These are phyloP conservation scores for Scaptomyza parva DNA, from an alignment of 2,888 invertebrate genomes.

Conservation along the genomic window DNA sequence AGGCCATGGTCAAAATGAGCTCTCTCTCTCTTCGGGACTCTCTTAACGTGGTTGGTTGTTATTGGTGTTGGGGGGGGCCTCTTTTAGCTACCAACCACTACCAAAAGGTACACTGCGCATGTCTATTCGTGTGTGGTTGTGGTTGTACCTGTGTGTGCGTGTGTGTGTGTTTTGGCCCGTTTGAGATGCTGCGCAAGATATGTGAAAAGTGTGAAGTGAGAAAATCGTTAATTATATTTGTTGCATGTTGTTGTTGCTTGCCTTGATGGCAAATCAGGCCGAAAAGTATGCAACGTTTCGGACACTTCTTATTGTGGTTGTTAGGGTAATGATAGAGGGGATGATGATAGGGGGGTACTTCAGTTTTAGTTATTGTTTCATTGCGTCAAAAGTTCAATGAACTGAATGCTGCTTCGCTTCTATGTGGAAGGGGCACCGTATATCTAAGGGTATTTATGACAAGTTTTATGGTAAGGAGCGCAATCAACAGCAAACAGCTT, in stretches of 20 bases:
- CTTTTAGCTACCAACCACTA: constrained; percentile 54
- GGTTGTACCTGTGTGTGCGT: constrained; percentile 19
- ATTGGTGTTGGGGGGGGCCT: constrained; percentile 30
- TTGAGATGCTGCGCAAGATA: constrained; percentile 65
- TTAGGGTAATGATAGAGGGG: constrained; percentile 26
- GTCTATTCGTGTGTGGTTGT: constrained; percentile 40
- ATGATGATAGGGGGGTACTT: constrained; percentile 3
- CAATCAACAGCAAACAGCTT: constrained; percentile 11
- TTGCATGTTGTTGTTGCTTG: constrained; percentile 24
- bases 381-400: constrained; percentile 51
- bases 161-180: constrained; percentile 44
- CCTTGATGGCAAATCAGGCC: constrained; percentile 41
- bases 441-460: constrained; percentile 20
- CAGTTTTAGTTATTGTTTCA: constrained; percentile 29
- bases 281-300: constrained; percentile 60
- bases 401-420: constrained; percentile 23
- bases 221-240: constrained; percentile 73
- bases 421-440: neutral
- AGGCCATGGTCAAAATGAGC: constrained; percentile 72
- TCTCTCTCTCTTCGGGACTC: constrained; percentile 36
- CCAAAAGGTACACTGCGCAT: constrained; percentile 77
- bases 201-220: constrained; percentile 58
- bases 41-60: constrained; percentile 39
- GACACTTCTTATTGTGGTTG: constrained; percentile 29
- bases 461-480: neutral